Evolutionary conservation across 1,140 invertebrate species (phyloP).

Genomic region (Drosophila bocqueti): DNA sequence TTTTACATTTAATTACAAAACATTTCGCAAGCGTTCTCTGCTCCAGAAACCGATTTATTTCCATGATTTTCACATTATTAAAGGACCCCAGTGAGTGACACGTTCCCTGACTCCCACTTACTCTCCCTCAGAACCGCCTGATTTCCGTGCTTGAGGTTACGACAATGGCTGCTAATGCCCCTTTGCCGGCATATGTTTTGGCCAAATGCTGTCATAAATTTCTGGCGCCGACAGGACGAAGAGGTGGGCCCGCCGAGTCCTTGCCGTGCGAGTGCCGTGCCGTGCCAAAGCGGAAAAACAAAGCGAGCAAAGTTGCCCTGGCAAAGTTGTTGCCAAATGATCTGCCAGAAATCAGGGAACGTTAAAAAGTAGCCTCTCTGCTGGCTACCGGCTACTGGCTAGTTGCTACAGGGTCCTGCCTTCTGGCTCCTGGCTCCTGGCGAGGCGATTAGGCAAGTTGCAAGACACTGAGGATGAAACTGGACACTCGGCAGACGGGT

Average conservation of each 20-base stretch:
- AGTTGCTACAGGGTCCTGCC: neutral
- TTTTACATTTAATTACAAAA: neutral
- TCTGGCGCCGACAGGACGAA: conserved; percentile 52
- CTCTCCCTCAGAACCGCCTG: no score
- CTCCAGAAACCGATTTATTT: conserved; percentile 16
- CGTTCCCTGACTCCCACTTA: neutral
- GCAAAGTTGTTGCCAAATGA: conserved; percentile 74
- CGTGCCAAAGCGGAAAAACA: conserved; percentile 59
- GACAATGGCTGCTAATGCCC: conserved; percentile 76
- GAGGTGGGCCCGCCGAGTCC: conserved; percentile 33
- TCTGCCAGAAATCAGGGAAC: conserved; percentile 78
- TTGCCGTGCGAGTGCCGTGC: conserved; percentile 21
- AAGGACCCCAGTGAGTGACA: conserved; percentile 8
- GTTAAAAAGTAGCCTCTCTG: conserved; percentile 60
- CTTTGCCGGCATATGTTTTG: conserved; percentile 79
- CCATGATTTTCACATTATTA: conserved; percentile 26
- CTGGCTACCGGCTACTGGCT: neutral
- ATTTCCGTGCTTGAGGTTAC: conserved; percentile 20
- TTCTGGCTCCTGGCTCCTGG: neutral
- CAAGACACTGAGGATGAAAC: conserved; percentile 32
- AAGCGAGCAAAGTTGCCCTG: conserved; percentile 27
- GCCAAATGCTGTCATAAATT: conserved; percentile 83
- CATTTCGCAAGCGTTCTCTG: neutral
- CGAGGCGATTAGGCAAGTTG: conserved; percentile 71
- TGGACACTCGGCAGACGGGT: conserved; percentile 66